These are phyloP conservation scores for Phrixothrix hirtus DNA, from an alignment of 2,888 invertebrate species.

Conservation along the genomic window DNA sequence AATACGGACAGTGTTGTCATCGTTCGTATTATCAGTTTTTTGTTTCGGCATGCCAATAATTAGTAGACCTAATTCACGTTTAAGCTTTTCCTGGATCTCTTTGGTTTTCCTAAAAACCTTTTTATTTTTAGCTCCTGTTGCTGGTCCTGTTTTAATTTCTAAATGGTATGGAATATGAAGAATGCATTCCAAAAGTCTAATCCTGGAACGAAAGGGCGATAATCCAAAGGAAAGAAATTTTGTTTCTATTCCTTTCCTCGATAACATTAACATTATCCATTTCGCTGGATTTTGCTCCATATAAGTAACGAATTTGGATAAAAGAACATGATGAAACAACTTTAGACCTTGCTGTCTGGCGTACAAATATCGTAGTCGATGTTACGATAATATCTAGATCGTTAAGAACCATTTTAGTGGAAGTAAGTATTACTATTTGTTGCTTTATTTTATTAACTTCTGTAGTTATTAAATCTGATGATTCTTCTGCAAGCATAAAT, in stretches of 20 bases:
- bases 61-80: neutral
- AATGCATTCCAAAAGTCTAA: neutral
- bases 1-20: constrained; percentile 20
- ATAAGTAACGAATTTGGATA: neutral
- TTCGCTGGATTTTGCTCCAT: neutral
- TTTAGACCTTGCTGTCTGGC: neutral
- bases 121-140: neutral
- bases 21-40: constrained; percentile 15
- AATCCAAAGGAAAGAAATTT: neutral
- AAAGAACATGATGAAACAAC: neutral
- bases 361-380: neutral
- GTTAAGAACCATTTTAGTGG: neutral
- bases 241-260: neutral
- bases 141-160: neutral
- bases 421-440: neutral
- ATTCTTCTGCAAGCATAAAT: neutral
- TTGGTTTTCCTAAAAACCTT: neutral
- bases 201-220: neutral
- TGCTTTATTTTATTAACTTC: neutral
- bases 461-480: neutral
- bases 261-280: neutral
- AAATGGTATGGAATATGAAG: neutral
- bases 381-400: neutral
- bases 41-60: neutral
- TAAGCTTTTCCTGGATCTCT: neutral